phyloP scores from a whole-genome alignment of 64 coral and sea anemone species.

The Catalaphyllia jardinei region DNA sequence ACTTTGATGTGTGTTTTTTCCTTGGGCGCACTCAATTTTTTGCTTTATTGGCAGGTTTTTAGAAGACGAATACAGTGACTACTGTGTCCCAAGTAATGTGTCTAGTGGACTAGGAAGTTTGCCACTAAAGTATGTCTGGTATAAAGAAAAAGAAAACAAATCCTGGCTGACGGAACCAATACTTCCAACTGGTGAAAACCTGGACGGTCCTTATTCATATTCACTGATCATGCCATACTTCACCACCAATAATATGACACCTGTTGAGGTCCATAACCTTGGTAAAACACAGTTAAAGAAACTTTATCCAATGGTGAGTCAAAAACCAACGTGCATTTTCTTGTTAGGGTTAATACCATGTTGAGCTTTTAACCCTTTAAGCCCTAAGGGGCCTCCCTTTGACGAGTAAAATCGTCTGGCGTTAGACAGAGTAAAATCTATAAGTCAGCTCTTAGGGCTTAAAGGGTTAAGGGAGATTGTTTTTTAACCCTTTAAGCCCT shows the following conservation, averaged over 20 bases:
- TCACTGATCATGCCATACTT: slow-evolving; percentile 85
- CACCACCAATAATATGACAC: slow-evolving; percentile 74
- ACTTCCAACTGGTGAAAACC: slow-evolving; percentile 46
- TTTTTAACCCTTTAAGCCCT: too few species aligned
- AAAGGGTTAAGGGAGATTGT: too few species aligned
- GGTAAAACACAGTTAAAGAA: slow-evolving; percentile 54
- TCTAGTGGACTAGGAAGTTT: slow-evolving; percentile 84
- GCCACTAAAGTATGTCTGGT: slow-evolving; percentile 79
- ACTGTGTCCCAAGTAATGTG: slow-evolving; percentile 87
- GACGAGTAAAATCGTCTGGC: too few species aligned
- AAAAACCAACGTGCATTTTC: neutral
- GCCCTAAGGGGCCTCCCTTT: too few species aligned
- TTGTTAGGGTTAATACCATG: too few species aligned
- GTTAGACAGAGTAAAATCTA: too few species aligned
- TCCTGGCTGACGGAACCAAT: slow-evolving; percentile 41
- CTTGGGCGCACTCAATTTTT: neutral
- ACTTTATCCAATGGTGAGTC: slow-evolving; percentile 74
- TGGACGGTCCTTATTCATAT: slow-evolving; percentile 72
- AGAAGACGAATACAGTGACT: slow-evolving; percentile 73
- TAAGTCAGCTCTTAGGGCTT: too few species aligned
- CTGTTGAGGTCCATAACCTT: slow-evolving; percentile 55
- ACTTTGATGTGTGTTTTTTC: too few species aligned
- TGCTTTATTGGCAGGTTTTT: slow-evolving; percentile 40
- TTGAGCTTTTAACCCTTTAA: too few species aligned
- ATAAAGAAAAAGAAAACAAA: slow-evolving; percentile 42